Evolutionary conservation across 2,113 vertebrate species (phyloP).

Genomic region (Tympanuchus pallidicinctus): DNA sequence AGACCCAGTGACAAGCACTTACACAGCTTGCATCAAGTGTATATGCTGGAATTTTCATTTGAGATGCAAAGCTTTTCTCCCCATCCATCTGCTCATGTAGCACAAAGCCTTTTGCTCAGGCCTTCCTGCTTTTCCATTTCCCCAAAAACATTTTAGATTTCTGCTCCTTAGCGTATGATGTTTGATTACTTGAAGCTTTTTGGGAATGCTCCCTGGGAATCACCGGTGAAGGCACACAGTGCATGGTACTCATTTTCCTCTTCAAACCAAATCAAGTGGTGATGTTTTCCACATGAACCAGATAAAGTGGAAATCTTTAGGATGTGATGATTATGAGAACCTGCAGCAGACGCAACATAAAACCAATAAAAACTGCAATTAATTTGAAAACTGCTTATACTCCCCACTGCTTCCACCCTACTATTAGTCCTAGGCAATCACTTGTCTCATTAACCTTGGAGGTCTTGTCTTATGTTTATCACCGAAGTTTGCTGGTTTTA

Average conservation of each 20-base stretch:
- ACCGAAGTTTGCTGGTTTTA: background rate
- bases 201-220: background rate
- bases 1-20: background rate
- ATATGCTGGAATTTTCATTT: background rate
- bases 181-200: background rate
- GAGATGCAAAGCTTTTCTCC: background rate
- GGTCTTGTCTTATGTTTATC: background rate
- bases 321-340: background rate
- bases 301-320: background rate
- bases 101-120: background rate
- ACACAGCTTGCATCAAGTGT: background rate
- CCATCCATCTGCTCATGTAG: accelerated
- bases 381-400: background rate
- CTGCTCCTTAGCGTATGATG: background rate
- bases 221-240: background rate
- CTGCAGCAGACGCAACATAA: background rate
- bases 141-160: background rate
- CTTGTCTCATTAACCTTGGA: background rate
- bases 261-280: background rate
- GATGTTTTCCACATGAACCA: background rate
- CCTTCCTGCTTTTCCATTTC: background rate
- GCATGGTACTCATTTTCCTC: background rate
- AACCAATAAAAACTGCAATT: background rate
- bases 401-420: background rate
- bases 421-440: background rate